A percentile compares a stretch with the other conserved stretches of the same genome.
These are phyloP conservation scores for Smithornis capensis DNA, from an alignment of 2,113 vertebrate species.

Conservation along the genomic window DNA sequence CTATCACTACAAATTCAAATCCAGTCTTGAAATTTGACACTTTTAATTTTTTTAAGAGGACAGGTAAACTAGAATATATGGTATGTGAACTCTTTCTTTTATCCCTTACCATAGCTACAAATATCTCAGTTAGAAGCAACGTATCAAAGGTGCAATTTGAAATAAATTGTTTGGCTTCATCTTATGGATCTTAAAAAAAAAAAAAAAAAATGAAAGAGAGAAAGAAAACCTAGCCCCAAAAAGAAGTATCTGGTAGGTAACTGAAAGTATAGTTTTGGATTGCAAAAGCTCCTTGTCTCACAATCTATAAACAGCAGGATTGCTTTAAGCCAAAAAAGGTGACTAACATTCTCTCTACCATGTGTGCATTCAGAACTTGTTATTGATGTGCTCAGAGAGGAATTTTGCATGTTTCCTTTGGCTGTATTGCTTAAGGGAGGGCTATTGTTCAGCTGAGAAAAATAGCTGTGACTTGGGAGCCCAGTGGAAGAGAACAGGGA, in stretches of 20 bases:
- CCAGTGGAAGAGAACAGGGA: neutral
- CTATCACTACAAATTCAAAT: neutral
- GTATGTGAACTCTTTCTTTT: neutral
- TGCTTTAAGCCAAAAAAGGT: neutral
- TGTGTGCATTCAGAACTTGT: neutral
- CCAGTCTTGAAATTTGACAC: neutral
- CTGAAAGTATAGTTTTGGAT: neutral
- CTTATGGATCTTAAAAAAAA: neutral
- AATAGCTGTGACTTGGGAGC: neutral
- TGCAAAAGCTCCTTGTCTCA: neutral
- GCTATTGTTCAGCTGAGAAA: neutral
- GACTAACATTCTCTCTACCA: neutral
- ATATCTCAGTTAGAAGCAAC: neutral
- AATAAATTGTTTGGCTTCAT: neutral
- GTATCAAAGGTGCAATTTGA: neutral
- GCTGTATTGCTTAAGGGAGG: neutral
- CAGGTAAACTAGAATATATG: neutral
- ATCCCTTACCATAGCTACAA: neutral
- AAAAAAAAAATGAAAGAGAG: neutral
- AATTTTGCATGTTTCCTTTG: neutral
- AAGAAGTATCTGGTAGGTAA: neutral
- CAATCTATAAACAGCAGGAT: neutral
- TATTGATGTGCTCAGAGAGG: neutral
- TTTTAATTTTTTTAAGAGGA: neutral
- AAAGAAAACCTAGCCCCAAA: neutral